These are phyloP conservation scores for Phyllotreta striolata DNA, from an alignment of 2,888 invertebrate species.

Conservation along the genomic window DNA sequence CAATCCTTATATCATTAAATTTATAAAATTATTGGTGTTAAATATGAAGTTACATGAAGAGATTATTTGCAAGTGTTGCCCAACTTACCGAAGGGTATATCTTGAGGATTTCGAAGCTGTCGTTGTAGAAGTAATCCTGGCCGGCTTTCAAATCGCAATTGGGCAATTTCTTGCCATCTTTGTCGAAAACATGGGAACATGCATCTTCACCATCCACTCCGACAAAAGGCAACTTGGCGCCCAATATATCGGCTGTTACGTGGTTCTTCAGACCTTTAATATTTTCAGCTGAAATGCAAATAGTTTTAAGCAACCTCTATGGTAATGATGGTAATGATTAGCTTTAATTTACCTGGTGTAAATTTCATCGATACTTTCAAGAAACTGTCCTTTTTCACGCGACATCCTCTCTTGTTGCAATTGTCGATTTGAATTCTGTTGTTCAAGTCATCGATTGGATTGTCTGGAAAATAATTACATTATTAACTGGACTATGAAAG, in stretches of 20 bases:
- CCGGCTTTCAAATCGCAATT: conserved; percentile 76
- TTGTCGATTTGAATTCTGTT: conserved; percentile 66
- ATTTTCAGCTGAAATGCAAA: conserved; percentile 35
- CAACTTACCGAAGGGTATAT: conserved; percentile 65
- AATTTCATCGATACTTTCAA: conserved; percentile 68
- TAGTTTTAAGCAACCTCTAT: background rate
- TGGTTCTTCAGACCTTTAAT: conserved; percentile 62
- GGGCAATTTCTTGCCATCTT: conserved; percentile 64
- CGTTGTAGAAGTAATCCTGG: conserved; percentile 74
- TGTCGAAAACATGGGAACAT: conserved; percentile 70
- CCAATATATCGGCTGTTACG: conserved; percentile 71
- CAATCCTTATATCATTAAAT: background rate
- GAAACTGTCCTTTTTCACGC: conserved; percentile 68
- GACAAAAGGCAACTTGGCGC: conserved; percentile 74
- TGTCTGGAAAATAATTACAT: background rate
- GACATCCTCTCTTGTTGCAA: conserved; percentile 73
- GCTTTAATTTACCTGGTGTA: conserved; percentile 63
- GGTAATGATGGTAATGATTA: conserved; percentile 1
- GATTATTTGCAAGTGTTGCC: background rate
- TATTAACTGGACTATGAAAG: background rate
- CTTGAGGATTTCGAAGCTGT: conserved; percentile 66
- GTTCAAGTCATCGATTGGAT: conserved; percentile 53
- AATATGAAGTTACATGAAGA: background rate
- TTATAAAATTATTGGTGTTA: background rate
- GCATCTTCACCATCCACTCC: conserved; percentile 78